Evolutionary conservation across 2,797 vertebrate species (phyloP).

Genomic region (Dromococcyx pavoninus): DNA sequence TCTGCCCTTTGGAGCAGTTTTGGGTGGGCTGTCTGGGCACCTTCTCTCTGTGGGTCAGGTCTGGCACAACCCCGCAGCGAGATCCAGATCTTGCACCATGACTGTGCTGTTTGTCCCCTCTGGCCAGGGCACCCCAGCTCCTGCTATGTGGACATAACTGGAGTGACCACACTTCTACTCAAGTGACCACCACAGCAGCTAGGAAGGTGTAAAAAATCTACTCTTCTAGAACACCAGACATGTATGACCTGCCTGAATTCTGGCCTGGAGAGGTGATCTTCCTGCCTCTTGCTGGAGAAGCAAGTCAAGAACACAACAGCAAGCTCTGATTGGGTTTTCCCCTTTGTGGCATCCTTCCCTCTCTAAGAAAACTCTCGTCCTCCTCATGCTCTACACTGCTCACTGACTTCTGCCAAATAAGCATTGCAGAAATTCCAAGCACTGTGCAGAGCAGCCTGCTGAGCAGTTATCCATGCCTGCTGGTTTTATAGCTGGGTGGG

Average conservation of each 20-base stretch:
- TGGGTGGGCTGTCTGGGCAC: neutral
- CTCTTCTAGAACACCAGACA: neutral
- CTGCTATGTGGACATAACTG: neutral
- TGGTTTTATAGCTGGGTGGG: neutral
- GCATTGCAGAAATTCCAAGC: neutral
- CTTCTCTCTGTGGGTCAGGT: neutral
- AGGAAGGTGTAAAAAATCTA: neutral
- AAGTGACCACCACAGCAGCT: neutral
- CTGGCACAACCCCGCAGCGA: neutral
- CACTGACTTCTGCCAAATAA: neutral
- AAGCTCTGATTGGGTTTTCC: neutral
- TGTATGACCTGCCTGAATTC: neutral
- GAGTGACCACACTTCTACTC: neutral
- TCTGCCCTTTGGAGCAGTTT: fast-evolving
- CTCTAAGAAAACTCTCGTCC: neutral
- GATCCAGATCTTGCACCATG: neutral
- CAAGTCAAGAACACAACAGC: neutral
- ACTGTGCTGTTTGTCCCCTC: neutral
- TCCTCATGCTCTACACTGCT: neutral
- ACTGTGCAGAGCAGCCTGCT: neutral
- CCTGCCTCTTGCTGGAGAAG: neutral
- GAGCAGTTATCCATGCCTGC: neutral
- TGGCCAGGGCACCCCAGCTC: neutral
- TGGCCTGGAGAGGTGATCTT: neutral
- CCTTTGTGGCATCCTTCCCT: neutral